These are phyloP conservation scores for Thelaira solivaga DNA, from an alignment of 2,888 invertebrate genomes.

Conservation along the genomic window DNA sequence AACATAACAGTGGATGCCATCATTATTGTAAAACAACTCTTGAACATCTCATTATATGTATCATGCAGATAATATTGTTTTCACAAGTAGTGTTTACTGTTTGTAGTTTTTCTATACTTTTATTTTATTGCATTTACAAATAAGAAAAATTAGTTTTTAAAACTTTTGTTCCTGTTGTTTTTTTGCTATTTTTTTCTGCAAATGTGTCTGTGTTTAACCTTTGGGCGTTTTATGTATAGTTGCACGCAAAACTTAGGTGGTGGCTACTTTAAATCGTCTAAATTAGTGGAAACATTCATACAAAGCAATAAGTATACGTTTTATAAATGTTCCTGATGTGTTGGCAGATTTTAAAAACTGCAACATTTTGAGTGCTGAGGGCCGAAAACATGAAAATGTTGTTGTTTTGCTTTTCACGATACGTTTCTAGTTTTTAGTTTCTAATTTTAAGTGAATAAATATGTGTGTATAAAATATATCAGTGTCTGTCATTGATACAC, in stretches of 20 bases:
- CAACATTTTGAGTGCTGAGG: neutral
- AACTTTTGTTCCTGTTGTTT: constrained; percentile 25
- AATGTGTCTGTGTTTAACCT: constrained; percentile 53
- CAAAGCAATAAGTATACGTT: neutral
- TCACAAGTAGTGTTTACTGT: constrained; percentile 17
- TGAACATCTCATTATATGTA: neutral
- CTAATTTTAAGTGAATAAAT: too few species aligned
- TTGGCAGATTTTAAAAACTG: neutral
- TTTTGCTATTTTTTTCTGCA: constrained; percentile 8
- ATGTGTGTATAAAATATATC: too few species aligned
- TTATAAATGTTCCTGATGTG: neutral
- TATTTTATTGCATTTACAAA: constrained; percentile 47
- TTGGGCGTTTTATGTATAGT: constrained; percentile 33
- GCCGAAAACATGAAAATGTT: too few species aligned
- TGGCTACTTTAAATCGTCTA: constrained; percentile 39
- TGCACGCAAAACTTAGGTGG: constrained; percentile 48
- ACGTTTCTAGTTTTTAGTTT: too few species aligned
- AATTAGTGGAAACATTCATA: neutral
- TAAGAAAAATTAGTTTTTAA: constrained; percentile 52
- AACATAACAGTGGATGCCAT: constrained; percentile 10
- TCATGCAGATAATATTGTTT: neutral
- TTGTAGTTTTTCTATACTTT: neutral
- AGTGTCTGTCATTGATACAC: too few species aligned
- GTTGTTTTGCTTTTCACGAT: too few species aligned
- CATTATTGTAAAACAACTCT: neutral